Conservation (phyloP, 2,888 invertebrate species). For the Leptinotarsa tumamoca region DNA sequence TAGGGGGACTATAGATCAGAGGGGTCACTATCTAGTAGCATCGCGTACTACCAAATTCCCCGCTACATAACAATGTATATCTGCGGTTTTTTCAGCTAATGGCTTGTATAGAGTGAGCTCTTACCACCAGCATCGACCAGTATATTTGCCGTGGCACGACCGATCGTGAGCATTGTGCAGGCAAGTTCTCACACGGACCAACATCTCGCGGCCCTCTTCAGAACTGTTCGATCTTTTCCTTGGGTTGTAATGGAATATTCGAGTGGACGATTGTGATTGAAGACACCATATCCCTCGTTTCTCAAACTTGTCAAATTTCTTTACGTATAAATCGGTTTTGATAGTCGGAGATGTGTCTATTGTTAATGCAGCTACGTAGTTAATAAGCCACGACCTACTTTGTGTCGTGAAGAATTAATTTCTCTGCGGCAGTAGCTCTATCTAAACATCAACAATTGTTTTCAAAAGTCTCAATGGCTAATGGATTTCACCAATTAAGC, state of each 20-base stretch:
- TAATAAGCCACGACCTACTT: constrained; percentile 54
- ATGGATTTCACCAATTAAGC: too few relatives aligned
- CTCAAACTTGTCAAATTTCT: constrained; percentile 49
- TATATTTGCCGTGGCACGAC: constrained; percentile 61
- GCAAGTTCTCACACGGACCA: constrained; percentile 61
- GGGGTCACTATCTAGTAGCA: constrained; percentile 49
- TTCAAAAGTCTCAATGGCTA: neutral
- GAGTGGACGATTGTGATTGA: constrained; percentile 50
- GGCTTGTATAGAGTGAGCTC: constrained; percentile 59
- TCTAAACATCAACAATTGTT: neutral
- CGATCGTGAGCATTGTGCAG: constrained; percentile 60
- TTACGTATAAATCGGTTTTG: constrained; percentile 53
- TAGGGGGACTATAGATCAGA: constrained; percentile 50
- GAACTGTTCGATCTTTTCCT: constrained; percentile 11
- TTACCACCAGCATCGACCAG: constrained; percentile 63
- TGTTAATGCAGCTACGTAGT: constrained; percentile 51
- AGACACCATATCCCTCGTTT: constrained; percentile 56
- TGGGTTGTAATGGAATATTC: constrained; percentile 27
- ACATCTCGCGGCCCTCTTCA: constrained; percentile 53
- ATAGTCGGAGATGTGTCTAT: constrained; percentile 53
- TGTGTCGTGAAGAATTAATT: constrained; percentile 11
- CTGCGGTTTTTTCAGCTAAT: constrained; percentile 54
- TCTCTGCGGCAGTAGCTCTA: neutral
- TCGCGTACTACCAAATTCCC: constrained; percentile 52
- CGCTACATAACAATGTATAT: constrained; percentile 50